Conservation (phyloP, 2,797 vertebrate species). For the Characodon lateralis region DNA sequence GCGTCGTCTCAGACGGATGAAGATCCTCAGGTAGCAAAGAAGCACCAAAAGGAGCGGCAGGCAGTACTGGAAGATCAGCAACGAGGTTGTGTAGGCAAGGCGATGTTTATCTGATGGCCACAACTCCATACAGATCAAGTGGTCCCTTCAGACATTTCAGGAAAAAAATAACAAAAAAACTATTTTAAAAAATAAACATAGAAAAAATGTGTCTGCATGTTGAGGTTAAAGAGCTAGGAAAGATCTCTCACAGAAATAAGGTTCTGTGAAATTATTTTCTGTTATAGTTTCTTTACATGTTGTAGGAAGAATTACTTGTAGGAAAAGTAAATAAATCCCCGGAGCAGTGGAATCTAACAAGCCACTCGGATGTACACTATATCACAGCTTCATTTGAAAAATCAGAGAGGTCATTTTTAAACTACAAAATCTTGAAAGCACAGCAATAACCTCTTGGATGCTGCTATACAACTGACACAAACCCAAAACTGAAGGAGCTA, state of each 20-base stretch:
- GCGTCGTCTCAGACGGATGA: conserved; percentile 81
- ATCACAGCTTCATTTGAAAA: too few relatives aligned
- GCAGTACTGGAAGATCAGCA: conserved; percentile 85
- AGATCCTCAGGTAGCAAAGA: conserved; percentile 84
- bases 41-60: conserved; percentile 82
- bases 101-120: conserved; percentile 83
- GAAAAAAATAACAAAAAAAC: neutral
- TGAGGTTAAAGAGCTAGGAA: neutral
- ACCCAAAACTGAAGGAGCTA: too few relatives aligned
- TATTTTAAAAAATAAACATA: neutral
- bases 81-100: conserved; percentile 82
- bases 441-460: too few relatives aligned
- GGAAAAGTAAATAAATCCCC: neutral
- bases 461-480: too few relatives aligned
- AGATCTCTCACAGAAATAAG: neutral
- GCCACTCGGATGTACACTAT: neutral
- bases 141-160: conserved; percentile 58
- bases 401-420: too few relatives aligned
- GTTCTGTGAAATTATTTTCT: neutral
- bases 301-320: too few relatives aligned
- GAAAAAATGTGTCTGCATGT: neutral
- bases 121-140: conserved; percentile 82
- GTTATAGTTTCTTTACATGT: too few relatives aligned
- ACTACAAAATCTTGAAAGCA: too few relatives aligned
- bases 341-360: neutral